Evolutionary conservation across 2,888 invertebrate species (phyloP).

Genomic region (Protophormia terraenovae): DNA sequence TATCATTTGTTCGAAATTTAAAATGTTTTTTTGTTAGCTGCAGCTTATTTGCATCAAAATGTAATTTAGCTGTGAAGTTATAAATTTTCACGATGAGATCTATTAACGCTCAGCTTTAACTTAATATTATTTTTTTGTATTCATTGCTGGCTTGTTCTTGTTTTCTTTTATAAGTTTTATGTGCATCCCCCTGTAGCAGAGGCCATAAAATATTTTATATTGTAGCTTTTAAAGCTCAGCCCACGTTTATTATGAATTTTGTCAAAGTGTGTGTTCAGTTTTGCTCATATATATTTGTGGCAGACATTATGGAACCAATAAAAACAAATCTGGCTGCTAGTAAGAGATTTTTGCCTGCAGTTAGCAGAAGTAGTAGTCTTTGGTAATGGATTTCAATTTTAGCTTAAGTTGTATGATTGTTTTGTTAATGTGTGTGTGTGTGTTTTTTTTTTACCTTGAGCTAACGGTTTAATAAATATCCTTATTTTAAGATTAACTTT

Average conservation of each 20-base stretch:
- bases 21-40: slow-evolving; percentile 52
- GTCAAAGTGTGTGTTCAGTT: slow-evolving; percentile 4
- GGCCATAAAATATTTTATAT: slow-evolving; percentile 13
- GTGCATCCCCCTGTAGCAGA: slow-evolving; percentile 21
- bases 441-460: slow-evolving; percentile 13
- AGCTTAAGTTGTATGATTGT: slow-evolving; percentile 2
- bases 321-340: neutral
- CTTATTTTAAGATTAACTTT: too few relatives aligned
- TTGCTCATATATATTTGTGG: neutral
- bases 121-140: slow-evolving; percentile 55
- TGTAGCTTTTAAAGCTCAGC: slow-evolving; percentile 24
- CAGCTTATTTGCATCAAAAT: slow-evolving; percentile 71
- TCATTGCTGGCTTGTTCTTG: neutral
- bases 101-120: slow-evolving; percentile 76
- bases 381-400: slow-evolving; percentile 12
- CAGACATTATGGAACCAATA: slow-evolving; percentile 67
- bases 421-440: slow-evolving; percentile 23
- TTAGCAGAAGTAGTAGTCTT: neutral
- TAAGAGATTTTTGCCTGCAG: neutral
- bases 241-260: slow-evolving; percentile 14
- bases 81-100: slow-evolving; percentile 77
- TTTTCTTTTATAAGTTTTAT: neutral
- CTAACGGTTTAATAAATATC: slow-evolving; percentile 28
- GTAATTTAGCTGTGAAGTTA: slow-evolving; percentile 72
- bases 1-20: slow-evolving; percentile 53